phyloP scores from a whole-genome alignment of 2,888 invertebrate species.

The Tipula confusa region DNA sequence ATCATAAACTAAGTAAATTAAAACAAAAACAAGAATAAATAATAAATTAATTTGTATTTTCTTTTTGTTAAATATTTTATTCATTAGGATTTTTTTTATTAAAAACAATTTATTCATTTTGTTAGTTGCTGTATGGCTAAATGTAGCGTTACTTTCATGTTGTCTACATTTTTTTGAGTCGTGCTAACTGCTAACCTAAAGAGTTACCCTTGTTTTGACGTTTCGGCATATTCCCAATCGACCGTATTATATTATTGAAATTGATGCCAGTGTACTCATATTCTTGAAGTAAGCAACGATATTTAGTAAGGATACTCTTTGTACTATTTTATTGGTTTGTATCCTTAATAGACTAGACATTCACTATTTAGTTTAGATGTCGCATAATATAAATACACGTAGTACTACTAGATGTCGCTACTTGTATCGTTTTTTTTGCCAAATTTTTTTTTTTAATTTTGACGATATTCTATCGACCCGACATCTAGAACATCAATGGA shows the following conservation, averaged over 20 bases:
- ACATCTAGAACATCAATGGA: too few species aligned
- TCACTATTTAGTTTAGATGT: too few species aligned
- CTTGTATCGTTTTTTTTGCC: too few species aligned
- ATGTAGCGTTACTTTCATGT: not conserved
- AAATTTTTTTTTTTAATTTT: too few species aligned
- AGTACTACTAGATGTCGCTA: too few species aligned
- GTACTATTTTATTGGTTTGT: too few species aligned
- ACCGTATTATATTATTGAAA: too few species aligned
- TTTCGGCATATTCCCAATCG: not conserved
- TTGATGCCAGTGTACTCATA: not conserved
- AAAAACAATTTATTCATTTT: not conserved
- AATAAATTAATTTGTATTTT: not conserved
- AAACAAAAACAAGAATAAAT: not conserved
- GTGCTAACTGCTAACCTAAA: not conserved
- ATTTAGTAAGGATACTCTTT: too few species aligned
- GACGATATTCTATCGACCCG: too few species aligned
- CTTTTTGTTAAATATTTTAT: slow-evolving; percentile 12
- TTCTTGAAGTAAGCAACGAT: too few species aligned
- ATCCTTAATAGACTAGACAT: too few species aligned
- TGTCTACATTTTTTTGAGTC: not conserved
- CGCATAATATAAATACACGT: too few species aligned
- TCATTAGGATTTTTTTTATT: not conserved
- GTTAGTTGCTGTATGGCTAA: not conserved
- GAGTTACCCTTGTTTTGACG: not conserved
- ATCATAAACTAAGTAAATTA: not conserved